These are phyloP conservation scores for Eudasyphora cyanicolor DNA, from an alignment of 2,888 invertebrate species.

Conservation along the genomic window DNA sequence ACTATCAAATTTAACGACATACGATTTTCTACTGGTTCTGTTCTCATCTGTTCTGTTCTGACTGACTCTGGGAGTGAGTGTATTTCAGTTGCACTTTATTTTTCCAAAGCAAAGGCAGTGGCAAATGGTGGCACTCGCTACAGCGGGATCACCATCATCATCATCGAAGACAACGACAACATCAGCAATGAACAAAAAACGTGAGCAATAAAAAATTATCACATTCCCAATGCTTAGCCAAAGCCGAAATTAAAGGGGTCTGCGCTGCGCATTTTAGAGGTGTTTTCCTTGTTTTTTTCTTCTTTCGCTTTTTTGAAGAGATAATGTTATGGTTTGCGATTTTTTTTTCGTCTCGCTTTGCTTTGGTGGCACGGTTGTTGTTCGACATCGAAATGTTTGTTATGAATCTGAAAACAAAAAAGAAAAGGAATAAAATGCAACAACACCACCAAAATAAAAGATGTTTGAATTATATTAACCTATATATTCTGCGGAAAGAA, in stretches of 20 bases:
- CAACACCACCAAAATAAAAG: background rate
- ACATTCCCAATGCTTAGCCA: slow-evolving; percentile 51
- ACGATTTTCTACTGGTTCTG: slow-evolving; percentile 34
- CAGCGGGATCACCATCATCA: too few species aligned
- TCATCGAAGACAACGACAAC: background rate
- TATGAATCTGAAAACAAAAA: background rate
- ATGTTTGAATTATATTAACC: slow-evolving; percentile 51
- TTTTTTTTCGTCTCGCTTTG: too few species aligned
- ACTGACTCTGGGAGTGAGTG: too few species aligned
- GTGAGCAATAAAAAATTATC: slow-evolving; percentile 65
- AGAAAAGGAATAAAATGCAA: background rate
- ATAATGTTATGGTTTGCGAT: slow-evolving; percentile 40
- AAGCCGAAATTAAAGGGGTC: slow-evolving; percentile 18
- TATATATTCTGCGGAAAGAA: slow-evolving; percentile 17
- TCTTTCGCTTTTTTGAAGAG: background rate
- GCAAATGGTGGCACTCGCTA: too few species aligned
- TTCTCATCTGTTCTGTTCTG: background rate
- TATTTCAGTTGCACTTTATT: slow-evolving; percentile 65
- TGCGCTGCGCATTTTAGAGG: slow-evolving; percentile 17
- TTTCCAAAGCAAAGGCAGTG: slow-evolving; percentile 32
- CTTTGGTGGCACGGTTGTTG: slow-evolving; percentile 21
- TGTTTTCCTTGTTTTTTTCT: background rate
- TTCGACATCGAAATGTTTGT: slow-evolving; percentile 29
- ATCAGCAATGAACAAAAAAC: slow-evolving; percentile 29
- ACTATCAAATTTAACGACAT: slow-evolving; percentile 62